These are phyloP conservation scores for Protophormia terraenovae DNA, from an alignment of 2,888 invertebrate species.

Conservation along the genomic window DNA sequence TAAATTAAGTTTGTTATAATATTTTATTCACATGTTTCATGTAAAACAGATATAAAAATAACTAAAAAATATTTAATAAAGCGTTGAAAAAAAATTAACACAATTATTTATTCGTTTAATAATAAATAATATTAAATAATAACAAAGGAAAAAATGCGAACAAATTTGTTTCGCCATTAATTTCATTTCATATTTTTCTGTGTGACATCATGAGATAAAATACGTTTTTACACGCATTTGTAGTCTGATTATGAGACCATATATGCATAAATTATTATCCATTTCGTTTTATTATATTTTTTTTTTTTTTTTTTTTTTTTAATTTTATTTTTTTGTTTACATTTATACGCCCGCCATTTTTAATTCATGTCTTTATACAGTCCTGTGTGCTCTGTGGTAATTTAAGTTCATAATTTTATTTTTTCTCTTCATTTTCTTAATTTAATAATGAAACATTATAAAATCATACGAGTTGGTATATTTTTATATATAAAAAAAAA, in stretches of 20 bases:
- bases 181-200: neutral
- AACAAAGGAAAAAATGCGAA: neutral
- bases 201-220: neutral
- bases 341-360: neutral
- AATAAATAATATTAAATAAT: neutral
- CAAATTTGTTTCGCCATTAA: neutral
- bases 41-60: neutral
- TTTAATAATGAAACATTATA: neutral
- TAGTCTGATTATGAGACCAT: conserved; percentile 24
- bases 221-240: conserved; percentile 22
- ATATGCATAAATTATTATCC: conserved; percentile 24
- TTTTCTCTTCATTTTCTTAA: neutral
- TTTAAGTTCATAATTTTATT: conserved; percentile 8
- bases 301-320: too few relatives aligned
- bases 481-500: neutral
- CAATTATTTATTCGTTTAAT: neutral
- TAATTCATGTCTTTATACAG: neutral
- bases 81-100: neutral
- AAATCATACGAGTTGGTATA: neutral
- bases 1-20: too few relatives aligned
- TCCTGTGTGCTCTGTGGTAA: neutral
- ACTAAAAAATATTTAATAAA: too few relatives aligned
- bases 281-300: neutral
- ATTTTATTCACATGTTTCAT: too few relatives aligned
- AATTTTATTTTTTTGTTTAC: too few relatives aligned